Percentiles rank a stretch among this genome's conserved stretches.
phyloP scores from a whole-genome alignment of 2,113 vertebrate genomes.

The Excalfactoria chinensis region DNA sequence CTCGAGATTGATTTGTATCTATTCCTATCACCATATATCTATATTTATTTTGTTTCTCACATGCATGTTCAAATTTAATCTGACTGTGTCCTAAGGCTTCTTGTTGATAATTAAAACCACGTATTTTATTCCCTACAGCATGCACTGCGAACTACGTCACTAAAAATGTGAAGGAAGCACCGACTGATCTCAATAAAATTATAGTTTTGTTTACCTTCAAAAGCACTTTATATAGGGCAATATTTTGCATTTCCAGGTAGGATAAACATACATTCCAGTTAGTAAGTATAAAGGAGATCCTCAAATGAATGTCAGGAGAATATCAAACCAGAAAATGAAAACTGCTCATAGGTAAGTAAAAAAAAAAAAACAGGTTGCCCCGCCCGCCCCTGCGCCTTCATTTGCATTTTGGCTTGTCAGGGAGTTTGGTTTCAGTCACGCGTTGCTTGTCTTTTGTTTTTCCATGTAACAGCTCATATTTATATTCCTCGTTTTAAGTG shows the following conservation, averaged over 20 bases:
- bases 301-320: background rate
- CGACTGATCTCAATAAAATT: slow-evolving; percentile 62
- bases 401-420: no score
- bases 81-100: slow-evolving; percentile 71
- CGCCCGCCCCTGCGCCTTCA: no score
- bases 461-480: no score
- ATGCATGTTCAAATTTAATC: slow-evolving; percentile 74
- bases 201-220: slow-evolving; percentile 2
- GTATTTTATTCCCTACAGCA: slow-evolving; percentile 71
- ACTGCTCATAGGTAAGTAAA: no score
- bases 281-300: slow-evolving; percentile 5
- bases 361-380: no score
- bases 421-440: no score
- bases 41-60: slow-evolving; percentile 76
- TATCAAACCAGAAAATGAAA: background rate
- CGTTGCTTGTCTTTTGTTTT: no score
- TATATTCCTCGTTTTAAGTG: no score
- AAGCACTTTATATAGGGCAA: background rate
- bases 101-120: slow-evolving; percentile 75
- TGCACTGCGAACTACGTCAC: slow-evolving; percentile 45
- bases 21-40: slow-evolving; percentile 66
- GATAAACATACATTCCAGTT: background rate
- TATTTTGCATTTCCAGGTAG: background rate
- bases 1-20: slow-evolving; percentile 70
- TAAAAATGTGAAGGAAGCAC: slow-evolving; percentile 50